Conservation (phyloP, 2,113 vertebrate genomes). For the Neogale vison region DNA sequence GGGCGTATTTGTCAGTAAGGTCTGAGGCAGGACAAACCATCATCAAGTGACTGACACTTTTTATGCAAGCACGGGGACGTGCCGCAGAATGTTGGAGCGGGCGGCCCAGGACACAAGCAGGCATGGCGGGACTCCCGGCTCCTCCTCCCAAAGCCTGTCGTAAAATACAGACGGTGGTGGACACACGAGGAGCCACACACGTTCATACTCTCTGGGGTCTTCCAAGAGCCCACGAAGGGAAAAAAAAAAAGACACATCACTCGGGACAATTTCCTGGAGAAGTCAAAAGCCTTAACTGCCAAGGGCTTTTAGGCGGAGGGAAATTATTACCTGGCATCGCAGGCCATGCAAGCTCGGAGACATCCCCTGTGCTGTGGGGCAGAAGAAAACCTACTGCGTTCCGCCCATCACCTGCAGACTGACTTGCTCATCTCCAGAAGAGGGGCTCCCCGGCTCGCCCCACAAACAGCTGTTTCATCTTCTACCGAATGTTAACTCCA, state of each 20-base stretch:
- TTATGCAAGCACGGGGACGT: accelerated
- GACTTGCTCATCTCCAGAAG: too few species aligned
- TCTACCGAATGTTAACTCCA: too few species aligned
- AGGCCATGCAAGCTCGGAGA: too few species aligned
- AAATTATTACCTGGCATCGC: accelerated
- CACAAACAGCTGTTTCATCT: not conserved
- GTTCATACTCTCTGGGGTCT: not conserved
- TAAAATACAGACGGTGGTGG: accelerated
- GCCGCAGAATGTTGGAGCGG: not conserved
- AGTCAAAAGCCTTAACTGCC: not conserved
- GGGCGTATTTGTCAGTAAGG: too few species aligned
- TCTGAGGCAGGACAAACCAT: too few species aligned
- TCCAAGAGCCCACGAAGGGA: not conserved
- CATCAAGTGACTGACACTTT: not conserved
- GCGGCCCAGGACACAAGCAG: not conserved
- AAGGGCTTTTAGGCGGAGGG: not conserved
- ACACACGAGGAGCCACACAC: accelerated
- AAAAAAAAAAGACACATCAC: not conserved
- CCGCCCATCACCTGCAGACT: accelerated
- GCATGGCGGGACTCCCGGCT: accelerated
- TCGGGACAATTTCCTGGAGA: not conserved
- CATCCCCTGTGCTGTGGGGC: accelerated
- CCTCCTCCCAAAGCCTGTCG: accelerated
- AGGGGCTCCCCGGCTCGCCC: accelerated
- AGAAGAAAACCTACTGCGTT: accelerated